Conservation (phyloP, 2,797 vertebrate species). For the Macropus fuliginosus region DNA sequence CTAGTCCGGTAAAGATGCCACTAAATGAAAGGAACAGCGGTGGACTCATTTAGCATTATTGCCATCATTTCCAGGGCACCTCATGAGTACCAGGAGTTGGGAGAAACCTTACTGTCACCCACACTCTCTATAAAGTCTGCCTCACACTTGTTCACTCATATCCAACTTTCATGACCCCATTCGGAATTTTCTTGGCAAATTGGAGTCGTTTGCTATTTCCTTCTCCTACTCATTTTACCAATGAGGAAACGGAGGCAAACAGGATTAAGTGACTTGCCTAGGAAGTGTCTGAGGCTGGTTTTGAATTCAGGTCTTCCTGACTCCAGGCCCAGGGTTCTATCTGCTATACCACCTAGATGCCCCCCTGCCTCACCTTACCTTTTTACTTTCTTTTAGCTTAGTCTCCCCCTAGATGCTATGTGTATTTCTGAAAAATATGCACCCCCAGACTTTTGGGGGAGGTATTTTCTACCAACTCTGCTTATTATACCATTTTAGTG, state of each 20-base stretch:
- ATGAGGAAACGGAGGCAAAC: not conserved
- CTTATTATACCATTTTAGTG: not conserved
- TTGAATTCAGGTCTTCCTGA: not conserved
- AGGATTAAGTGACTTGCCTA: not conserved
- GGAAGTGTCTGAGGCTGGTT: not conserved
- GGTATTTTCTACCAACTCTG: not conserved
- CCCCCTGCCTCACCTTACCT: not conserved
- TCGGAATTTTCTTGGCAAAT: too few species aligned
- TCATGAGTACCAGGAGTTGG: not conserved
- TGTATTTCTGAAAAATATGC: not conserved
- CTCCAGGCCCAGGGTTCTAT: not conserved
- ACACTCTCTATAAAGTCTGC: not conserved
- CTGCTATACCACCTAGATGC: not conserved
- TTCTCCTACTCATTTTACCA: not conserved
- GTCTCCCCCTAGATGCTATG: not conserved
- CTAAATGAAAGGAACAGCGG: not conserved
- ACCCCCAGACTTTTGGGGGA: not conserved
- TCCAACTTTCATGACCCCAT: too few species aligned
- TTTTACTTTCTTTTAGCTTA: not conserved
- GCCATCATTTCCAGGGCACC: not conserved
- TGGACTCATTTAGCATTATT: not conserved
- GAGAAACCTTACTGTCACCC: not conserved
- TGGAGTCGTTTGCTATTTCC: too few species aligned
- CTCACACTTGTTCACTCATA: too few species aligned
- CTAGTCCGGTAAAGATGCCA: not conserved